Percentiles rank a stretch among this genome's conserved stretches.
Evolutionary conservation across 2,888 invertebrate species (phyloP).

Genomic region (Lamellibrachia satsuma): DNA sequence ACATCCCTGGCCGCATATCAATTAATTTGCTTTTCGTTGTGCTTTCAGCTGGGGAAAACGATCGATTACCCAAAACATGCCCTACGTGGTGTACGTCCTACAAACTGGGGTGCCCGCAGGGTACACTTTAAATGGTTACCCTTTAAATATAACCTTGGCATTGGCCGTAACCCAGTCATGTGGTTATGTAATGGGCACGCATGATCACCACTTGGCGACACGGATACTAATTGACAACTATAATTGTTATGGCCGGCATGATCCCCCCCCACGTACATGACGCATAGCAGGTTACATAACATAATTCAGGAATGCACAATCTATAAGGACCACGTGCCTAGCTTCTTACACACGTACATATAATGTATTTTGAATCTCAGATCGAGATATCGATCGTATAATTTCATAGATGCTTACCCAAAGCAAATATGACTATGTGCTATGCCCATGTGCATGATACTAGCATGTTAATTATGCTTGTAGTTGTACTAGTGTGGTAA

Average conservation of each 20-base stretch:
- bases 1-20: neutral
- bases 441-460: no score
- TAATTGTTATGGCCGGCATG: neutral
- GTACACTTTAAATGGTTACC: no score
- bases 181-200: neutral
- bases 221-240: neutral
- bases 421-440: no score
- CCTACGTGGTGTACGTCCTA: neutral
- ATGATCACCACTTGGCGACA: neutral
- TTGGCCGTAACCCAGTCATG: neutral
- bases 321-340: no score
- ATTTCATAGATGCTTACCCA: no score
- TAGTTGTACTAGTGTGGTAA: no score
- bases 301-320: no score
- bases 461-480: no score
- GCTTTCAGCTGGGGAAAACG: neutral
- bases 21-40: neutral
- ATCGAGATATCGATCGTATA: no score
- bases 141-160: neutral
- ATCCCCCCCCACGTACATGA: neutral
- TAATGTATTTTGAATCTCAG: no score
- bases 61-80: neutral
- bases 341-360: no score
- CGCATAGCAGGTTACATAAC: neutral
- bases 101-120: neutral